These are phyloP conservation scores for Paratilapia polleni DNA, from an alignment of 2,113 vertebrate species.

Conservation along the genomic window DNA sequence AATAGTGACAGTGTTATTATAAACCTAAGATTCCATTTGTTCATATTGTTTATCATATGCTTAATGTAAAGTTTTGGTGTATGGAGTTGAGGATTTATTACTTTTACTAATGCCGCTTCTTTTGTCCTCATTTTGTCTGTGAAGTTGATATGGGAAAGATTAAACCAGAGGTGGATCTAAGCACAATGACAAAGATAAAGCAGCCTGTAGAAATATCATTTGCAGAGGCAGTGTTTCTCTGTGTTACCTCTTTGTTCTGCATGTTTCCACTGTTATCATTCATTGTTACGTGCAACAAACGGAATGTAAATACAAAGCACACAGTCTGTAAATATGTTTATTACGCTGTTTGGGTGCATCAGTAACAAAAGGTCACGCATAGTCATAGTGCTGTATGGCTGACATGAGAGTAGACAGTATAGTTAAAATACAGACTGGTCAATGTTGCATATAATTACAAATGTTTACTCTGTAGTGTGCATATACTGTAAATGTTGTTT, in stretches of 20 bases:
- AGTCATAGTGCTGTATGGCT: slow-evolving; percentile 24
- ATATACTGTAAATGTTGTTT: slow-evolving; percentile 68
- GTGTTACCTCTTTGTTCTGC: slow-evolving; percentile 8
- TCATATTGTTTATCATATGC: neutral
- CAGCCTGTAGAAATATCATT: neutral
- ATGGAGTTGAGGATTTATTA: slow-evolving; percentile 8
- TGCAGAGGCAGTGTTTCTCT: neutral
- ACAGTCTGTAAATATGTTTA: slow-evolving; percentile 63
- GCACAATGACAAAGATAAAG: slow-evolving; percentile 30
- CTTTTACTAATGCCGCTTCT: neutral
- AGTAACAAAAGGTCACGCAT: slow-evolving; percentile 29
- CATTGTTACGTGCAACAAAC: slow-evolving; percentile 32
- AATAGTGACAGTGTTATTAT: neutral
- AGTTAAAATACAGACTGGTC: slow-evolving; percentile 49
- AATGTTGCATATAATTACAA: slow-evolving; percentile 54
- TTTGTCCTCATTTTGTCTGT: neutral
- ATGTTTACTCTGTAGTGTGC: slow-evolving; percentile 51
- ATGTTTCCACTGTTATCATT: slow-evolving; percentile 24
- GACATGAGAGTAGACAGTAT: slow-evolving; percentile 34
- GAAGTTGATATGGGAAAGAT: neutral
- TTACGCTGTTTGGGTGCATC: slow-evolving; percentile 40
- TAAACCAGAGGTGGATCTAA: slow-evolving; percentile 11
- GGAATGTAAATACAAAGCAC: slow-evolving; percentile 63
- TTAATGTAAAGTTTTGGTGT: neutral
- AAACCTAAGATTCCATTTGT: neutral